Evolutionary conservation across 1,140 invertebrate species (phyloP).

Genomic region (Coptotermes formosanus): DNA sequence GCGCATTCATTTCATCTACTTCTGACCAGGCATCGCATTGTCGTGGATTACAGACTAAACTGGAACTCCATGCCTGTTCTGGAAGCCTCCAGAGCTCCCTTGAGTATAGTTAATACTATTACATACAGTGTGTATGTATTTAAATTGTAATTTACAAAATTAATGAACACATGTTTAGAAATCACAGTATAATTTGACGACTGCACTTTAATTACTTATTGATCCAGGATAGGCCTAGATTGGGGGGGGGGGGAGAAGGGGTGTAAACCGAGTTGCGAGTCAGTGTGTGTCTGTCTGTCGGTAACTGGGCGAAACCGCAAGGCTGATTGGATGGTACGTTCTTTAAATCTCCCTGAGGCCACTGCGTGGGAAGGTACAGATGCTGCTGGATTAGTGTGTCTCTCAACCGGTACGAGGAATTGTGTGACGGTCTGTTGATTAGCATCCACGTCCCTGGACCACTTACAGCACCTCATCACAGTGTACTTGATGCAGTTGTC

Average conservation of each 20-base stretch:
- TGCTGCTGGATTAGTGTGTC: neutral
- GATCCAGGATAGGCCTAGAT: neutral
- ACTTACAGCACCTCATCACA: no score
- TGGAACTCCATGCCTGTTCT: no score
- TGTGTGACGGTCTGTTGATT: neutral
- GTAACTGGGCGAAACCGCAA: neutral
- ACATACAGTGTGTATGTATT: neutral
- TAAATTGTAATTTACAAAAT: conserved; percentile 15
- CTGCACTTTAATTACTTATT: neutral
- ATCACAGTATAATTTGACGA: neutral
- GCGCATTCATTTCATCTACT: no score
- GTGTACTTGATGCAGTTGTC: no score
- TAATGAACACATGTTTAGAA: neutral
- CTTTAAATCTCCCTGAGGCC: neutral
- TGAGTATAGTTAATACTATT: neutral
- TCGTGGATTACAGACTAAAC: no score
- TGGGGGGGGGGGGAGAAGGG: neutral
- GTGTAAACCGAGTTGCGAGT: neutral
- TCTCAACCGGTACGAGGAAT: neutral
- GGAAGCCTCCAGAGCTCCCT: no score
- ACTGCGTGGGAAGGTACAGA: neutral
- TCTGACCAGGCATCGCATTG: no score
- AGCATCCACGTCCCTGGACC: neutral
- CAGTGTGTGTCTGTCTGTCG: neutral
- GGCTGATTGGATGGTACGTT: conserved; percentile 2